Base-by-base conservation (phyloP, 2,113 vertebrate species). In the Donacobius atricapilla region DNA sequence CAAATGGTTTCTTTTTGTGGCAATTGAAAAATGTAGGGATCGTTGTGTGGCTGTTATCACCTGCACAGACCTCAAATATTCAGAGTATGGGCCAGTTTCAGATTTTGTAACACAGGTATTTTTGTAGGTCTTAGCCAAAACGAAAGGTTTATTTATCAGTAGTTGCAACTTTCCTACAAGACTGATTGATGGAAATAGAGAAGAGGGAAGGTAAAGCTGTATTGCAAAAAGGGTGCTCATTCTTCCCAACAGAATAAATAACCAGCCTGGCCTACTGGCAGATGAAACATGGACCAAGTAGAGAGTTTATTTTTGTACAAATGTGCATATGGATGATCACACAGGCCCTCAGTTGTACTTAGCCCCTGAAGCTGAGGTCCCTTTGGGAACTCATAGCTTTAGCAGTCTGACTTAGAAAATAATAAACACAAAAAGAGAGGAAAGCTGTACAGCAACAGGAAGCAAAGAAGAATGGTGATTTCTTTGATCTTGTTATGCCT, bases 11-110 rank as follows among this genome's bases (percentile, higher is more conserved):
- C 23, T 83, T 76, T 96, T 37, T 76, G 86, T 97, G 87, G 79
- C 94, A 93, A 17, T 42, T 96, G 73, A 94, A 97, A 96, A 96
- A 90, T 77, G 37, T 48, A 87, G 85, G 66, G 83, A 73, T 96
- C 68, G 15, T 63, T 93, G 19, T 83, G 85, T 90, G 94, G 79
- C 93, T 94, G 20, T 96, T 77, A 66, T 44, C 25, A 35, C 20
- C 11, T 82, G 92, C 56, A 48, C 70, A 90, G 93, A 96, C 87
- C 69, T 96, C 76, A 94, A 97, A 83, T 95, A 82, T 77, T 89
- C 72, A 94, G 45, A 53, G 16, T 81, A 93, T 94, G 54, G 85
- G 71, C 85, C 93, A 64, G 64, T 97, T 97, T 96, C 81, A 88
- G 65, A 86, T 96, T 89, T 91, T 97, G 84, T 92, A 50, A 3